Conservation (phyloP, 1,140 invertebrate species). For the Ceratosolen solmsi region DNA sequence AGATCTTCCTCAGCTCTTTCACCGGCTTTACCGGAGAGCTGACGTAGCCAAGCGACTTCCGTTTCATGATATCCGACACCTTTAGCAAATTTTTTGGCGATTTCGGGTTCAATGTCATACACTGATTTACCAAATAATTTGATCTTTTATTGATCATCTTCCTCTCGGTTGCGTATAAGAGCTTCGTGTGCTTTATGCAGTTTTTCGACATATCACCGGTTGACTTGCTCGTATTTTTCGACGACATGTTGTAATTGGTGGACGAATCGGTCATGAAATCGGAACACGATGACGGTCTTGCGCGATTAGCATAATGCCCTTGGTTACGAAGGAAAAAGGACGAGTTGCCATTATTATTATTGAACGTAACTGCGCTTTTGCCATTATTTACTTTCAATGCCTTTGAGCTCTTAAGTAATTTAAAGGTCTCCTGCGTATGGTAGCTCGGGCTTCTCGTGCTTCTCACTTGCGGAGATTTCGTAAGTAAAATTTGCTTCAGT, state of each 20-base stretch:
- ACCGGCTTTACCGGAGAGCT: slow-evolving; percentile 17
- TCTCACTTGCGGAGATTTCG: not conserved
- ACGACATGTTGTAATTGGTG: not conserved
- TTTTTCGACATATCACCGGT: not conserved
- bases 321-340: not conserved
- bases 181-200: not conserved
- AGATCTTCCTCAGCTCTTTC: slow-evolving; percentile 17
- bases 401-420: slow-evolving; percentile 1
- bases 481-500: not conserved
- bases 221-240: slow-evolving; percentile 2
- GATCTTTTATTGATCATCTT: slow-evolving; percentile 11
- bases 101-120: not conserved
- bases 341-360: not conserved
- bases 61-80: slow-evolving; percentile 21
- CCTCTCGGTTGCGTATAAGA: not conserved
- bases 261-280: not conserved
- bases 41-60: slow-evolving; percentile 6
- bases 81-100: not conserved
- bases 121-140: not conserved
- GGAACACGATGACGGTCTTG: slow-evolving; percentile 12
- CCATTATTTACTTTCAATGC: not conserved
- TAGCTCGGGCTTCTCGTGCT: slow-evolving; percentile 9
- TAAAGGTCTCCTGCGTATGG: not conserved
- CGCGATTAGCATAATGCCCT: not conserved
- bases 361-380: not conserved